phyloP scores from a whole-genome alignment of 2,888 invertebrate genomes.

The Pseudoips prasinana region DNA sequence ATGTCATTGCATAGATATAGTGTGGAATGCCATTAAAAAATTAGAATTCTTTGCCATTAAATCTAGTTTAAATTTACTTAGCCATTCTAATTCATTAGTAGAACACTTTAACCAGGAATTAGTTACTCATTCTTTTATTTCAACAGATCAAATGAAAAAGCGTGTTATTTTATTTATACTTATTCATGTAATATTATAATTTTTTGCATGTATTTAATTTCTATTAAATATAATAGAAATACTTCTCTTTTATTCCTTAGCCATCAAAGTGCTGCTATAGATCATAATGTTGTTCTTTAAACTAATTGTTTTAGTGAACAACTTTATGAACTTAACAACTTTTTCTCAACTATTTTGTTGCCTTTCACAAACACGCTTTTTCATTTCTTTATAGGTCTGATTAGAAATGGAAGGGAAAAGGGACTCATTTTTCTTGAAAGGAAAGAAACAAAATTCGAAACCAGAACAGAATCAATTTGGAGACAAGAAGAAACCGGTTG shows the following conservation, averaged over 20 bases:
- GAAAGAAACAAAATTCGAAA: slow-evolving; percentile 36
- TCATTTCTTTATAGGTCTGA: slow-evolving; percentile 76
- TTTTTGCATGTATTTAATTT: slow-evolving; percentile 20
- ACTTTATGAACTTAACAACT: slow-evolving; percentile 4
- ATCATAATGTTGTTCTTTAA: background rate
- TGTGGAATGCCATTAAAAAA: no score
- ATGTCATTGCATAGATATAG: no score
- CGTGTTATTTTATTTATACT: slow-evolving; percentile 47
- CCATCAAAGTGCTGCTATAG: background rate
- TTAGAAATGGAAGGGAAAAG: slow-evolving; percentile 61
- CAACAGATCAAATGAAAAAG: slow-evolving; percentile 56
- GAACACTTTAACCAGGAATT: no score
- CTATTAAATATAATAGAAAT: no score
- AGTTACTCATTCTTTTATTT: no score
- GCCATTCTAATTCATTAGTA: no score
- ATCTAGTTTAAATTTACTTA: no score
- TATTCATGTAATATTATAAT: slow-evolving; percentile 16
- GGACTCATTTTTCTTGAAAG: slow-evolving; percentile 61
- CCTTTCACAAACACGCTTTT: slow-evolving; percentile 70
- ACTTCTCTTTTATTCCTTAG: no score
- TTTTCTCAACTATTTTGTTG: slow-evolving; percentile 34
- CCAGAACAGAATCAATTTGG: slow-evolving; percentile 14
- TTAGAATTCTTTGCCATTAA: no score
- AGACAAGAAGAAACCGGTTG: slow-evolving; percentile 31
- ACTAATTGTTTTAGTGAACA: slow-evolving; percentile 3